Conservation (phyloP, 2,888 invertebrate genomes). For the Tromatobia lineatoria region DNA sequence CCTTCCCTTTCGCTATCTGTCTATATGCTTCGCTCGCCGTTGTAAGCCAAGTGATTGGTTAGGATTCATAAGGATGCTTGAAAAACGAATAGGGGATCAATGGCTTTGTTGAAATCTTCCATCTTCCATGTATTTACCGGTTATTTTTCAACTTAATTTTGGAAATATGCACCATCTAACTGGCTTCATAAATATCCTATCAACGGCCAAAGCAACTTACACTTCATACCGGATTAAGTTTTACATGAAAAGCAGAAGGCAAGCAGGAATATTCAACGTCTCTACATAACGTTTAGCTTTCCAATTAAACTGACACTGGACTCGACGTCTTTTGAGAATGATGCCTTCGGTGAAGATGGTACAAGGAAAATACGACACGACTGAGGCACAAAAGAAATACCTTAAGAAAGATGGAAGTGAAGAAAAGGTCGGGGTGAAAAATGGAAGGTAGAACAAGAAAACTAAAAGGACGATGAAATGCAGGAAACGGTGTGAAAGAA, state of each 20-base stretch:
- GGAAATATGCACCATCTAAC: no score
- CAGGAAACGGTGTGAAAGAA: constrained; percentile 60
- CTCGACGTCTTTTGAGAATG: background rate
- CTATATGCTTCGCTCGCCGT: constrained; percentile 15
- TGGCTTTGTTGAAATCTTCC: constrained; percentile 32
- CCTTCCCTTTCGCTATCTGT: constrained; percentile 32
- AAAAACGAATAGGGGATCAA: background rate
- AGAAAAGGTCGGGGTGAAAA: background rate
- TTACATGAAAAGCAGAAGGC: background rate
- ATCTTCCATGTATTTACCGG: constrained; percentile 9
- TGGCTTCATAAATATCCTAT: no score
- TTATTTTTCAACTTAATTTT: no score
- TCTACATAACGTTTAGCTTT: constrained; percentile 15
- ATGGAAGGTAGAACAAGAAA: background rate
- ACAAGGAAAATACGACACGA: constrained; percentile 16
- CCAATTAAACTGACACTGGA: background rate
- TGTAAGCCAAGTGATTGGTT: background rate
- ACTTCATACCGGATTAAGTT: background rate
- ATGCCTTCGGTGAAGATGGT: constrained; percentile 6
- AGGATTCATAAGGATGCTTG: background rate
- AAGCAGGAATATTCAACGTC: constrained; percentile 4
- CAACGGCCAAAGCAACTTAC: no score
- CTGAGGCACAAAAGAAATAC: constrained; percentile 3
- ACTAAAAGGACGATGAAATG: constrained; percentile 31
- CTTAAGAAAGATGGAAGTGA: constrained; percentile 3